Evolutionary conservation across 1,140 invertebrate species (phyloP), one percentile per base, ranked within the genome.

Genomic region (Drosophila tropicalis): DNA sequence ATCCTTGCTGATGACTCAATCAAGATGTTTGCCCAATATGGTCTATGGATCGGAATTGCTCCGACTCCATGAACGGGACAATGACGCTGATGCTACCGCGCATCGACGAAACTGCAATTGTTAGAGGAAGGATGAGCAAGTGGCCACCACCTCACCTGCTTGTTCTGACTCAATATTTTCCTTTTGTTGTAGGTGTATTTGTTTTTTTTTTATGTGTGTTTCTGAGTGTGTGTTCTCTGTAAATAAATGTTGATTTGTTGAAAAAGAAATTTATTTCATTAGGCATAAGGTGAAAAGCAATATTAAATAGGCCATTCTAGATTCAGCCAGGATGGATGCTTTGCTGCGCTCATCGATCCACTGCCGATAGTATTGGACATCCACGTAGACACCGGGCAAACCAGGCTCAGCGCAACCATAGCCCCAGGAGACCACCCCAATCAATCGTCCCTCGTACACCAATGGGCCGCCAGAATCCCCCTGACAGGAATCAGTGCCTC

Each of bases 361-460:
- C 41, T 89, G 77, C 7, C 68, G 69, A 19, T 91, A 91, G 36
- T 91, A 91, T 29, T 79, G 78, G 12, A 97, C 94, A 40, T 95
- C 94, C 1, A 95, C 94, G 87, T 95, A 96, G 65, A 97, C 95
- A 9, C 96, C 96, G 0, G 96, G 96, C 77, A 94, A 93, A 1
- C 89, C 79, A 0, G 94, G 93, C 56, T 93, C 90, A 1, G 94
- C 96, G 79, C 96, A 97, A 4, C 94, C 94, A 64, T 93, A 93
- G 19, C 96, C 96, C 95, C 95, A 96, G 9, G 95, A 96, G 0
- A 95, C 94, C 9, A 96, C 91, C 5, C 96, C 96, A 58, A 94
- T 94, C 39, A 96, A 90, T 29, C 92, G 91, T 0, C 92, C 93
- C 51, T 92, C 76, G 72, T 92, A 92, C 4, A 93, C 85, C 70